Evolutionary conservation across 1,140 invertebrate genomes (phyloP).

Genomic region (Halesus radiatus): DNA sequence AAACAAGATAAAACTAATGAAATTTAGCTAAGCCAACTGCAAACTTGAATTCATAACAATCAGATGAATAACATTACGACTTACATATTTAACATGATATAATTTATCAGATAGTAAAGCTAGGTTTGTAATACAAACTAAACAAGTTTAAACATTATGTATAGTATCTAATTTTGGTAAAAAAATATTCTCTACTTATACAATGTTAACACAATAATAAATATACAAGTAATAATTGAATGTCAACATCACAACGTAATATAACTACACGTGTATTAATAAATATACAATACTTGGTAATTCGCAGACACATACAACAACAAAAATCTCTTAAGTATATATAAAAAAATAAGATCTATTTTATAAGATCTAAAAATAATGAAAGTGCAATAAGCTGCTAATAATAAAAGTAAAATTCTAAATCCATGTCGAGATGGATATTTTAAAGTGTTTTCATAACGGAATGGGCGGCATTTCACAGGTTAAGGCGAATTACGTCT

Average conservation of each 20-base stretch:
- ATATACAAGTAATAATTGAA: constrained; percentile 18
- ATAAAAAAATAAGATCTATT: neutral
- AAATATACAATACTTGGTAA: constrained; percentile 31
- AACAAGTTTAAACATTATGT: neutral
- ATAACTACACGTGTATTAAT: neutral
- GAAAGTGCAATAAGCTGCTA: neutral
- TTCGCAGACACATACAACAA: neutral
- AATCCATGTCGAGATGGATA: neutral
- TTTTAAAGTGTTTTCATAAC: neutral
- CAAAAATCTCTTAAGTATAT: neutral
- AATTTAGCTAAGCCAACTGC: neutral
- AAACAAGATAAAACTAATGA: no score
- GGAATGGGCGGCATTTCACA: constrained; percentile 21
- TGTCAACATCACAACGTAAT: constrained; percentile 1
- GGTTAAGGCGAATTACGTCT: constrained; percentile 10
- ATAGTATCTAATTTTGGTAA: constrained; percentile 31
- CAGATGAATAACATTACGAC: no score
- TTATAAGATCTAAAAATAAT: neutral
- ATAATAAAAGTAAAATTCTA: neutral
- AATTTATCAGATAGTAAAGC: constrained; percentile 24
- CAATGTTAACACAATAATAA: constrained; percentile 15
- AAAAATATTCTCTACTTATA: constrained; percentile 32
- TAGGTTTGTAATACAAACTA: constrained; percentile 26
- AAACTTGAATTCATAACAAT: constrained; percentile 8
- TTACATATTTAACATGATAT: neutral